Percentiles rank a stretch among this genome's conserved stretches.
phyloP scores from a whole-genome alignment of 2,888 invertebrate species.

The Urechis unicinctus region DNA sequence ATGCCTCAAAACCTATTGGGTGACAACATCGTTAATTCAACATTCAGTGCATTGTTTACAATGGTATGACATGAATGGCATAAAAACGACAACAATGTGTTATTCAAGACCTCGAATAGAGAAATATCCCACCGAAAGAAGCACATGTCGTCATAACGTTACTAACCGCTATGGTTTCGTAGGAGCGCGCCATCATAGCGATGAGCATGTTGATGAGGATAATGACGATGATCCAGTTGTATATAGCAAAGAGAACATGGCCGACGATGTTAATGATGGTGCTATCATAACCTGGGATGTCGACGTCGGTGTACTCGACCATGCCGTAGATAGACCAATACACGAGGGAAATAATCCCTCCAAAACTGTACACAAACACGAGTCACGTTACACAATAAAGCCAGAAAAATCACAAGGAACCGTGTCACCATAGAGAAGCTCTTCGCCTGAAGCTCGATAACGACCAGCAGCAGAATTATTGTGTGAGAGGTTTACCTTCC shows the following conservation, averaged over 20 bases:
- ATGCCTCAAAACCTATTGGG: no score
- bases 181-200: constrained; percentile 66
- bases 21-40: no score
- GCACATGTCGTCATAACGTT: background rate
- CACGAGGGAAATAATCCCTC: constrained; percentile 37
- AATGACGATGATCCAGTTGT: constrained; percentile 10
- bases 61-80: no score
- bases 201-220: constrained; percentile 57
- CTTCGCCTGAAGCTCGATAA: no score
- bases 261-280: background rate
- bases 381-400: constrained; percentile 24
- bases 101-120: no score
- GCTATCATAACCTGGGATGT: background rate
- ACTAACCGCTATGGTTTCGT: constrained; percentile 57
- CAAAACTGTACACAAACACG: constrained; percentile 22
- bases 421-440: no score
- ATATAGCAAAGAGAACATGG: constrained; percentile 3
- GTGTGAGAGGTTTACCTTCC: no score
- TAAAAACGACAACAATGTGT: no score
- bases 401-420: background rate
- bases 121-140: background rate
- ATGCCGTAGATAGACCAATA: constrained; percentile 46
- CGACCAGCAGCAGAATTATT: no score
- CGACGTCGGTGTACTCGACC: constrained; percentile 22
- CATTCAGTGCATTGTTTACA: no score